These are phyloP conservation scores for Chaitophorus viminalis DNA, from an alignment of 2,888 invertebrate genomes.

Conservation along the genomic window DNA sequence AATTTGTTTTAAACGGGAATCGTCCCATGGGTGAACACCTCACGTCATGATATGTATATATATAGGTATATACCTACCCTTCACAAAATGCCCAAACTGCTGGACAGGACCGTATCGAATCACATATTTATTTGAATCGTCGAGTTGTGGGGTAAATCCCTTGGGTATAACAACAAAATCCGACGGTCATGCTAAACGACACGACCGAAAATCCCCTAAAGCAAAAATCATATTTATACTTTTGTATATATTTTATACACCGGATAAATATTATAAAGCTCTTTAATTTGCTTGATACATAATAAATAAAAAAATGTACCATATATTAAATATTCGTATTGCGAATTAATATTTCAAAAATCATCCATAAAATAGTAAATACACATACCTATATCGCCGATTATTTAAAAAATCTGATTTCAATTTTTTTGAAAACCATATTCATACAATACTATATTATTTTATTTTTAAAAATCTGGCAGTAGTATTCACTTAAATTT, in stretches of 20 bases:
- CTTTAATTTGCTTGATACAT: too few relatives aligned
- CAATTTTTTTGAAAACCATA: too few relatives aligned
- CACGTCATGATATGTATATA: neutral
- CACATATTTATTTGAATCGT: constrained; percentile 48
- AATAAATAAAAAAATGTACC: neutral
- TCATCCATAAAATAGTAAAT: too few relatives aligned
- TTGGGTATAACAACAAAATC: constrained; percentile 49
- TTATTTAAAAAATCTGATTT: too few relatives aligned
- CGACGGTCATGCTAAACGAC: constrained; percentile 62
- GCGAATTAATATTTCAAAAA: too few relatives aligned
- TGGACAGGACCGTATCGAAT: constrained; percentile 51
- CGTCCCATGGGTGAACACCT: constrained; percentile 43
- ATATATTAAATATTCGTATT: too few relatives aligned
- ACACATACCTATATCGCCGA: too few relatives aligned
- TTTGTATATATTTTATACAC: neutral
- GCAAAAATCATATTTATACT: constrained; percentile 18
- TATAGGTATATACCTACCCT: constrained; percentile 20
- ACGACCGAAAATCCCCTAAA: constrained; percentile 35
- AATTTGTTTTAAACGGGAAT: constrained; percentile 41
- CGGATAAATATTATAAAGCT: too few relatives aligned
- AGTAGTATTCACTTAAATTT: too few relatives aligned
- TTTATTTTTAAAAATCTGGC: too few relatives aligned
- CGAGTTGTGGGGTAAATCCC: constrained; percentile 56
- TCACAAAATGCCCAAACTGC: constrained; percentile 9
- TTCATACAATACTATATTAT: too few relatives aligned